Conservation (phyloP, 2,888 invertebrate genomes). For the Tenthredo livida region DNA sequence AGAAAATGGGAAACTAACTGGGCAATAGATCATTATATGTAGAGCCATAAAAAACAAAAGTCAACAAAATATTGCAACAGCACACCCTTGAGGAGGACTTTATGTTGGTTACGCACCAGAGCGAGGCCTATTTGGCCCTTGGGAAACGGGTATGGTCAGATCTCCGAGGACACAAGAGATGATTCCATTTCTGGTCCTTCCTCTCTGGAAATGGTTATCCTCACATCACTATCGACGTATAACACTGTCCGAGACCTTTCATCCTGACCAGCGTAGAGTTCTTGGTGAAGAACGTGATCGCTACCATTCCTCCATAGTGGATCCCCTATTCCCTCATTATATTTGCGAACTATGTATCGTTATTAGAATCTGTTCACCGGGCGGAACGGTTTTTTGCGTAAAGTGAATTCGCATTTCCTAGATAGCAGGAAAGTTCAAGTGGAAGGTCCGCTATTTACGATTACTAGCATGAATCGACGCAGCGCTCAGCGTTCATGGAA, state of each 20-base stretch:
- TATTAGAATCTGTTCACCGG: background rate
- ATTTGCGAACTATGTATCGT: background rate
- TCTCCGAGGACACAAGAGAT: conserved; percentile 34
- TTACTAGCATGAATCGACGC: background rate
- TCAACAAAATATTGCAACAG: conserved; percentile 43
- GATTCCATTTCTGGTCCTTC: conserved; percentile 14
- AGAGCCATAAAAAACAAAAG: conserved; percentile 20
- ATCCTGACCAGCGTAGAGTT: background rate
- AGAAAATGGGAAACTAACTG: conserved; percentile 33
- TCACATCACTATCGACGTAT: conserved; percentile 30
- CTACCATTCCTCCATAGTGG: background rate
- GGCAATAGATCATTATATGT: conserved; percentile 37
- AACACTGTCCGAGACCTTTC: conserved; percentile 17
- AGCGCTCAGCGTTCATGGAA: background rate
- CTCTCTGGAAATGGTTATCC: background rate
- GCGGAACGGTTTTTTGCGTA: background rate
- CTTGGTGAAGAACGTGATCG: conserved; percentile 10
- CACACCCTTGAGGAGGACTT: conserved; percentile 30
- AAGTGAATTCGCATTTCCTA: background rate
- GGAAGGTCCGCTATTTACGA: background rate
- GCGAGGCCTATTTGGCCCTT: conserved; percentile 39
- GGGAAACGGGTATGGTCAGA: conserved; percentile 33
- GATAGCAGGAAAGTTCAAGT: background rate
- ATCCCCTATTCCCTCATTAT: background rate
- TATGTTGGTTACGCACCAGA: conserved; percentile 23